These are phyloP conservation scores for Drosophila hydei DNA, from an alignment of 1,140 invertebrate species.

Conservation along the genomic window DNA sequence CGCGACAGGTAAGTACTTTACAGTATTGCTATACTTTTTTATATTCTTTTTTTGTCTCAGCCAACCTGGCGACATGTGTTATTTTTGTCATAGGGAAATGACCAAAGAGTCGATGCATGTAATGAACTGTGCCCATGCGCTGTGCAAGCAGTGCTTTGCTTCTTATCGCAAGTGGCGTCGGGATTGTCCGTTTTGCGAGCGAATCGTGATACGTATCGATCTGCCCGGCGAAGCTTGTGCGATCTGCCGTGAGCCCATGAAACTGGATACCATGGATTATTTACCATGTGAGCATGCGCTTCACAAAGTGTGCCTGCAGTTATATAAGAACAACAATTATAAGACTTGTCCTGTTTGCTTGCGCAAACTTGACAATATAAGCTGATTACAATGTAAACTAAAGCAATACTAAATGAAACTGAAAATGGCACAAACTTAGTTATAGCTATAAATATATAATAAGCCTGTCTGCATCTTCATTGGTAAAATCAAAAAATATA, in stretches of 20 bases:
- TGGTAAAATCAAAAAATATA: too few species aligned
- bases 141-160: slow-evolving; percentile 50
- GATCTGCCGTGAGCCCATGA: slow-evolving; percentile 44
- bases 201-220: slow-evolving; percentile 3
- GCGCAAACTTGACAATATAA: neutral
- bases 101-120: neutral
- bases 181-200: slow-evolving; percentile 46
- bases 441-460: slow-evolving; percentile 7
- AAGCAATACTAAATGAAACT: slow-evolving; percentile 9
- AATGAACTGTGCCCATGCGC: slow-evolving; percentile 53
- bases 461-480: too few species aligned
- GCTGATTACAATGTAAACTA: slow-evolving; percentile 9
- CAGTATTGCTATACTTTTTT: neutral
- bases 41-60: slow-evolving; percentile 22
- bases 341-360: slow-evolving; percentile 42
- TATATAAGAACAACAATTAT: neutral
- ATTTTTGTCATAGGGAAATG: slow-evolving; percentile 30
- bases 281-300: slow-evolving; percentile 50
- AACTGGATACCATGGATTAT: slow-evolving; percentile 1
- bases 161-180: slow-evolving; percentile 1
- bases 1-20: neutral
- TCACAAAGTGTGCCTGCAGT: slow-evolving; percentile 25
- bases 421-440: slow-evolving; percentile 17
- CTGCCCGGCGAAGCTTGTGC: slow-evolving; percentile 37
- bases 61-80: slow-evolving; percentile 45